These are phyloP conservation scores for Melanotaenia trifasciata DNA, from an alignment of 2,797 vertebrate species.

Conservation along the genomic window DNA sequence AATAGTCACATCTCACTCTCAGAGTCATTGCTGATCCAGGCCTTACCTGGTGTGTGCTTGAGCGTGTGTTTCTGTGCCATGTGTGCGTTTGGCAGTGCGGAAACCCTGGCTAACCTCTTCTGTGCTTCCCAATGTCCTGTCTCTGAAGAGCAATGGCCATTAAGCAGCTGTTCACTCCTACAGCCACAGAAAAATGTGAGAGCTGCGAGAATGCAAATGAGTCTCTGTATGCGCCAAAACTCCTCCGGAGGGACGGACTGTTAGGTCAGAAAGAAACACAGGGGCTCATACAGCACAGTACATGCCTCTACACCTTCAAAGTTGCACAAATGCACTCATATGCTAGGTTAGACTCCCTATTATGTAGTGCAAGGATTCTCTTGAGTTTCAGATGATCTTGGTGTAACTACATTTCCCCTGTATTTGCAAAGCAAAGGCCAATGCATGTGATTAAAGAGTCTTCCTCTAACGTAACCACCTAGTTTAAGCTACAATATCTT, in stretches of 20 bases:
- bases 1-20: constrained; percentile 75
- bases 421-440: constrained; percentile 49
- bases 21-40: constrained; percentile 56
- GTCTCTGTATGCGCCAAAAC: constrained; percentile 72
- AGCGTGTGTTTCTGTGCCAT: constrained; percentile 7
- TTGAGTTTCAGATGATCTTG: constrained; percentile 65
- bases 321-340: constrained; percentile 28
- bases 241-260: constrained; percentile 68
- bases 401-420: constrained; percentile 76
- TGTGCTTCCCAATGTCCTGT: constrained; percentile 78
- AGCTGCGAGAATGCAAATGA: constrained; percentile 80
- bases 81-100: constrained; percentile 55
- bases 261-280: constrained; percentile 70
- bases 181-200: constrained; percentile 68
- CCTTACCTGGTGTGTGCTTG: constrained; percentile 72
- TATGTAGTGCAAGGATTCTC: constrained; percentile 73
- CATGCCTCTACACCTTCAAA: constrained; percentile 26
- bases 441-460: constrained; percentile 54
- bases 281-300: constrained; percentile 27
- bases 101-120: constrained; percentile 73
- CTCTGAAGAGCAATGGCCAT: constrained; percentile 84
- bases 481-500: constrained; percentile 25
- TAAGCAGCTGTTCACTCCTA: constrained; percentile 82
- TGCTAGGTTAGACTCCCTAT: constrained; percentile 58
- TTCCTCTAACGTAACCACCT: constrained; percentile 40